Evolutionary conservation across 2,113 vertebrate species (phyloP), one percentile per base, ranked within the genome.

Genomic region (Axis porcinus): DNA sequence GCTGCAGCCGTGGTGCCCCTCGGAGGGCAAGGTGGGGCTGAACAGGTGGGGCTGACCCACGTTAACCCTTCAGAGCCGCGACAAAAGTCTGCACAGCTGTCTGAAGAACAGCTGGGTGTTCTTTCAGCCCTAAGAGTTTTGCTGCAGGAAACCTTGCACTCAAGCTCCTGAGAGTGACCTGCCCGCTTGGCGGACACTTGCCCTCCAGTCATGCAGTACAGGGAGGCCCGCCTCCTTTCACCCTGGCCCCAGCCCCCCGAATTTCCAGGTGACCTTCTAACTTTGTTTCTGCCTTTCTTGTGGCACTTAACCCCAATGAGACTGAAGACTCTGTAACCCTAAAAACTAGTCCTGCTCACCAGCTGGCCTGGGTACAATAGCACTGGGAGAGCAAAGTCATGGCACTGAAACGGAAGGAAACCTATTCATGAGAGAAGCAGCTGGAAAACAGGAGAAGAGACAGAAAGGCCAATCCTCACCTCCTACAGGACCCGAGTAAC

Each of bases 291-390:
- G 81, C 76, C 57, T 91, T 94, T 97, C 82, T 62, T 52, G 12
- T 93, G 93, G 83, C 16, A 9, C 58, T 82, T 96, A 87, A 95
- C 79, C 87, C 96, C 43, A 27, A 3, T n/a, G 30, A 96, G 86
- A 92, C 89, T 70, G 28, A 89, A 96, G 57, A 74, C 74, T 96
- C 84, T 79, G 15, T 84, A 86, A 74, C 92, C 54, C 90, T 96
- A 76, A 76, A 93, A 95, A 33, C 25, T 64, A 87, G 92, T 74
- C 58, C 90, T 90, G 94, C 84, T 96, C 40, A 94, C 97, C 97
- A 97, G 98, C 95, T 97, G 98, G 92, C 64, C 52, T 11, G 50
- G 67, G 94, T 87, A 96, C 92, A 96, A 88, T 91, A 97, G 95
- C 70, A 25, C 58, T 57, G 2, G 36, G 90, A 87, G 84, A 67